Evolutionary conservation across 2,113 vertebrate species (phyloP).

Genomic region (Cyprinodon tularosa): DNA sequence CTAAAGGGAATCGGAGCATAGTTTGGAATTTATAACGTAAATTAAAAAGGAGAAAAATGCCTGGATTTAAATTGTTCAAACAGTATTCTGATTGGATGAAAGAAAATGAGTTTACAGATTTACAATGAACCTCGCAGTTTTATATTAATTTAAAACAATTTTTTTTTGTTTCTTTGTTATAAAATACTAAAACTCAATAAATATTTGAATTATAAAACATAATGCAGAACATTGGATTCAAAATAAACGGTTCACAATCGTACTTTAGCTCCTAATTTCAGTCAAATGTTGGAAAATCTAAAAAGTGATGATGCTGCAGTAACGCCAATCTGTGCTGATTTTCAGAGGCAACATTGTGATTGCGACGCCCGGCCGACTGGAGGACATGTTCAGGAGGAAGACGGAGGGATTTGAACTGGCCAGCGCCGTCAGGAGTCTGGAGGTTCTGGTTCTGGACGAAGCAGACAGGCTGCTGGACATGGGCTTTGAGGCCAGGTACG

Average conservation of each 20-base stretch:
- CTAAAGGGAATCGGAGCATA: not conserved
- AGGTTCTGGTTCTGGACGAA: conserved; percentile 94
- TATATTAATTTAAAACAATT: too few species aligned
- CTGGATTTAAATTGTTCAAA: too few species aligned
- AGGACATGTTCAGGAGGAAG: conserved; percentile 95
- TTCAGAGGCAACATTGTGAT: conserved; percentile 91
- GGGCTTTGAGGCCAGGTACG: conserved; percentile 95
- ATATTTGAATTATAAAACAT: too few species aligned
- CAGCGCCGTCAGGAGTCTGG: conserved; percentile 85
- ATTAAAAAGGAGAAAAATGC: too few species aligned
- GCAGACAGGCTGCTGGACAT: conserved; percentile 94
- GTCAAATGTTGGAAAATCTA: not conserved
- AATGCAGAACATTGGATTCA: too few species aligned
- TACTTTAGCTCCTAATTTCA: too few species aligned
- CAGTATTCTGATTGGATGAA: too few species aligned
- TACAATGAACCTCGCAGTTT: too few species aligned
- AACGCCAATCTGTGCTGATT: not conserved
- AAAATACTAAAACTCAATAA: too few species aligned
- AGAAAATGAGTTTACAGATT: too few species aligned
- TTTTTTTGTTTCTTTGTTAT: not conserved
- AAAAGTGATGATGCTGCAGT: not conserved
- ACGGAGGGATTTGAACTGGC: conserved; percentile 89
- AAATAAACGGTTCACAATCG: too few species aligned
- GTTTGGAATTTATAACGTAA: not conserved
- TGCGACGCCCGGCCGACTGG: conserved; percentile 91